Conservation (phyloP, 1,140 invertebrate genomes). For the Heliconius nattereri region DNA sequence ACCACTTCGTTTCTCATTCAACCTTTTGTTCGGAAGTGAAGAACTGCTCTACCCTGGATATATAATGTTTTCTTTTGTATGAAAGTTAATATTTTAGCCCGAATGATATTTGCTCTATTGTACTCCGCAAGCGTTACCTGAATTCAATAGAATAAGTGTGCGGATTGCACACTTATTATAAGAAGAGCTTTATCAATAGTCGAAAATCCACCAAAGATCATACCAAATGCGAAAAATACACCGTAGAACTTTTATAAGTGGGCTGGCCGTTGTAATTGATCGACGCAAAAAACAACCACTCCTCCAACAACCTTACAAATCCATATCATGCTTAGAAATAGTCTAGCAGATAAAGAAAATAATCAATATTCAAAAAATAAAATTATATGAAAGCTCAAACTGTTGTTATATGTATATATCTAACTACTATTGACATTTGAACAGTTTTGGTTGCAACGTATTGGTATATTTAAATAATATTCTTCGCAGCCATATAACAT, state of each 20-base stretch:
- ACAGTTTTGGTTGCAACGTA: neutral
- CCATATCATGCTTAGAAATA: slow-evolving; percentile 32
- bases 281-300: slow-evolving; percentile 51
- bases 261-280: slow-evolving; percentile 74
- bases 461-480: too few species aligned
- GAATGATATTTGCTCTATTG: slow-evolving; percentile 73
- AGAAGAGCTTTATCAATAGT: slow-evolving; percentile 60
- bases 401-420: neutral
- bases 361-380: slow-evolving; percentile 18
- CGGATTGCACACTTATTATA: slow-evolving; percentile 70
- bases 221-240: slow-evolving; percentile 55
- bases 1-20: slow-evolving; percentile 78
- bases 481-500: too few species aligned
- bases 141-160: slow-evolving; percentile 65
- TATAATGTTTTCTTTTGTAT: slow-evolving; percentile 78
- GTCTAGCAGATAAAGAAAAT: slow-evolving; percentile 25
- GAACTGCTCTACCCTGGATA: slow-evolving; percentile 74
- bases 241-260: slow-evolving; percentile 61
- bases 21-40: slow-evolving; percentile 78
- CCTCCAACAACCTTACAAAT: slow-evolving; percentile 37
- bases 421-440: too few species aligned
- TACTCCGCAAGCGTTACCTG: slow-evolving; percentile 69
- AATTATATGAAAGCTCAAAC: neutral
- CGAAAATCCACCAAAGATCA: slow-evolving; percentile 56
- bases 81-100: slow-evolving; percentile 80